A percentile compares a stretch with the other conserved stretches of the same genome.
Conservation (phyloP, 2,888 invertebrate genomes). For the Tipula vernalis region DNA sequence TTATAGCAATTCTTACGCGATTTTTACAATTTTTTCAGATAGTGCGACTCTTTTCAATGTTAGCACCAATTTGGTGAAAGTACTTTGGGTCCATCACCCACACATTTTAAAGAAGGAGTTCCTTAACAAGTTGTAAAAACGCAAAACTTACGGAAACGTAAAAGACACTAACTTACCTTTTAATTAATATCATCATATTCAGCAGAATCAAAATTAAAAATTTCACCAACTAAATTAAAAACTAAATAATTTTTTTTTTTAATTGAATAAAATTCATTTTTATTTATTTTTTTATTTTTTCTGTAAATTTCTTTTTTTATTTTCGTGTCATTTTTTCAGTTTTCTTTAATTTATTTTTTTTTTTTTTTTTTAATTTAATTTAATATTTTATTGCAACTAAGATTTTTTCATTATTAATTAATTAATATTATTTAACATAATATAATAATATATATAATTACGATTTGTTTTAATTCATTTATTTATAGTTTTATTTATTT, state of each 20-base stretch:
- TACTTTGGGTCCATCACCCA: too few relatives aligned
- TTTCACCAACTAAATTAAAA: background rate
- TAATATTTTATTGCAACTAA: background rate
- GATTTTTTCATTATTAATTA: background rate
- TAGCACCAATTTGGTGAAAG: too few relatives aligned
- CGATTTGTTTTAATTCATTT: background rate
- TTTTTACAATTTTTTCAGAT: too few relatives aligned
- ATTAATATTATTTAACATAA: background rate
- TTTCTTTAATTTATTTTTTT: background rate
- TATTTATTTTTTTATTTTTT: background rate
- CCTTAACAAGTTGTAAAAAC: too few relatives aligned
- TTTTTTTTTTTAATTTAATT: background rate
- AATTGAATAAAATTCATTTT: background rate
- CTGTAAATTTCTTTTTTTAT: background rate
- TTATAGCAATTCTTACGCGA: too few relatives aligned
- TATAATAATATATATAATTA: background rate
- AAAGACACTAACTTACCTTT: background rate
- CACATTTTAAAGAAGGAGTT: too few relatives aligned
- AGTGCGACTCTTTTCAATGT: too few relatives aligned
- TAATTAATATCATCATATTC: background rate
- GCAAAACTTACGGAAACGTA: too few relatives aligned
- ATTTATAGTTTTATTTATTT: background rate
- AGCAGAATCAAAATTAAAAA: background rate
- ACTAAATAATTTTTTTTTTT: background rate
- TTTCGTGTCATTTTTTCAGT: background rate